phyloP scores from a whole-genome alignment of 2,113 vertebrate species.

The Lanius ludovicianus region DNA sequence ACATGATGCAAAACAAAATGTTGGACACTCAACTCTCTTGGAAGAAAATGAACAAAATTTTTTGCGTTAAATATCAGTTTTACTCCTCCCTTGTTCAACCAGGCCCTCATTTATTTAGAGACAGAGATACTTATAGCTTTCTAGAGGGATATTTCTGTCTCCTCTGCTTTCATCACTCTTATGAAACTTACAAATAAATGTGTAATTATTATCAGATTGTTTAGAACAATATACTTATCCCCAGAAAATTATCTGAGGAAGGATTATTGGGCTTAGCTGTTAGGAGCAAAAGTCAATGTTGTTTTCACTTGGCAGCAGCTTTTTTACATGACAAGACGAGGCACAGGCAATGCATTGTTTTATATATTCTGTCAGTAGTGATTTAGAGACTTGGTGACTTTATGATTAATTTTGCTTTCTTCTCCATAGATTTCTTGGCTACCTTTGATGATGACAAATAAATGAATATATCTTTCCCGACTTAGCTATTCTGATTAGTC shows the following conservation, averaged over 20 bases:
- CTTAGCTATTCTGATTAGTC: neutral
- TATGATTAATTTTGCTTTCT: neutral
- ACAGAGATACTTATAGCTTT: slow-evolving; percentile 35
- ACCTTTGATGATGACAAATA: neutral
- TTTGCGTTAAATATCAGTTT: neutral
- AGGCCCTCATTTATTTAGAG: slow-evolving; percentile 3
- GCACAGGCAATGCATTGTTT: neutral
- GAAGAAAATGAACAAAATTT: neutral
- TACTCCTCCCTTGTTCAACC: neutral
- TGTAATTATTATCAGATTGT: slow-evolving; percentile 86
- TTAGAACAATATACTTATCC: slow-evolving; percentile 73
- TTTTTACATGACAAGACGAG: slow-evolving; percentile 10
- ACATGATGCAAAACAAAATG: neutral
- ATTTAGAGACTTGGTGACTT: neutral
- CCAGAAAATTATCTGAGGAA: slow-evolving; percentile 72
- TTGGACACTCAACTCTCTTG: neutral
- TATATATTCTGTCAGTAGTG: neutral
- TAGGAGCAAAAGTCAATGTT: slow-evolving; percentile 62
- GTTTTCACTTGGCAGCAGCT: slow-evolving; percentile 53
- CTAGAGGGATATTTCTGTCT: slow-evolving; percentile 33
- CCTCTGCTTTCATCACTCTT: slow-evolving; percentile 25
- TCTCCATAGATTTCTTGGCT: neutral
- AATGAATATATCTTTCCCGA: neutral
- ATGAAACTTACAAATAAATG: slow-evolving; percentile 76
- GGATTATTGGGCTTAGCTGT: slow-evolving; percentile 58